Conservation (phyloP, 2,113 vertebrate species). For the Syngnathoides biaculeatus region DNA sequence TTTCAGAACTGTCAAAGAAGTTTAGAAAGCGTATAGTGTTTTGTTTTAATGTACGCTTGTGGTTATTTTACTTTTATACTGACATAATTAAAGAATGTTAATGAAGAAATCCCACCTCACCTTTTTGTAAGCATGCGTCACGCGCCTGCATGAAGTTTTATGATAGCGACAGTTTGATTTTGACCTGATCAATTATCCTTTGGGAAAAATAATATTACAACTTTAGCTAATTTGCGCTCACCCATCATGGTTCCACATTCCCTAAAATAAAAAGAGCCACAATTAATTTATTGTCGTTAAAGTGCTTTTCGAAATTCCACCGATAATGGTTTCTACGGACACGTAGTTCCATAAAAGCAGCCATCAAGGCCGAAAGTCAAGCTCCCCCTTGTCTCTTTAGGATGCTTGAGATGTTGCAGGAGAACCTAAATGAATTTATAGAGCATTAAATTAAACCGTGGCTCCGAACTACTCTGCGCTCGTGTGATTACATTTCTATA, state of each 20-base stretch:
- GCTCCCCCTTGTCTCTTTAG: slow-evolving; percentile 44
- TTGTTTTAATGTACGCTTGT: not conserved
- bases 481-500: slow-evolving; percentile 69
- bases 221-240: too few species aligned
- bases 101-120: too few species aligned
- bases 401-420: slow-evolving; percentile 40
- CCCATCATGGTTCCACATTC: not conserved
- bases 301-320: slow-evolving; percentile 19
- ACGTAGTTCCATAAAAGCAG: slow-evolving; percentile 21
- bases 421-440: slow-evolving; percentile 57
- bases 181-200: too few species aligned
- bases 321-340: slow-evolving; percentile 23
- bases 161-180: too few species aligned
- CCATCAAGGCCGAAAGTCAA: slow-evolving; percentile 35
- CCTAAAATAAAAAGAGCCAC: not conserved
- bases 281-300: slow-evolving; percentile 10
- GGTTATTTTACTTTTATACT: too few species aligned
- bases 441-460: slow-evolving; percentile 57
- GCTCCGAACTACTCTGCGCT: slow-evolving; percentile 53
- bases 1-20: not conserved
- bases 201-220: too few species aligned
- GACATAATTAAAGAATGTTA: too few species aligned
- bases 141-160: too few species aligned
- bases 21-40: not conserved
- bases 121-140: too few species aligned